Evolutionary conservation across 2,113 vertebrate genomes (phyloP).

Genomic region (Rhabdomys dilectus): DNA sequence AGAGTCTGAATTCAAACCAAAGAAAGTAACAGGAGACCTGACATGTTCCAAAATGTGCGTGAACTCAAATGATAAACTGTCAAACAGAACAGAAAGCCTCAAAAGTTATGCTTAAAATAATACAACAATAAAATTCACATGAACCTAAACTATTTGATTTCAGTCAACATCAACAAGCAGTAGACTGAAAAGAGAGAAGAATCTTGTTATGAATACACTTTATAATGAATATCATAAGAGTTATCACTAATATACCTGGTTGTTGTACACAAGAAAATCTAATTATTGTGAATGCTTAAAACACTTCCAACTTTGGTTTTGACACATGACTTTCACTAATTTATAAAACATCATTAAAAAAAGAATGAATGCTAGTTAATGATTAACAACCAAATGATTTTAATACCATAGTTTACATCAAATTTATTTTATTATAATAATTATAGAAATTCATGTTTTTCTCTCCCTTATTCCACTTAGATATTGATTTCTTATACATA

Average conservation of each 20-base stretch:
- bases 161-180: background rate
- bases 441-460: background rate
- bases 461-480: background rate
- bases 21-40: background rate
- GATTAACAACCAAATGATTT: background rate
- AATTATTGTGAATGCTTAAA: background rate
- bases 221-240: background rate
- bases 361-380: background rate
- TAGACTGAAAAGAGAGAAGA: background rate
- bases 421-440: background rate
- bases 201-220: background rate
- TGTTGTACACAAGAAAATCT: background rate
- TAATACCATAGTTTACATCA: background rate
- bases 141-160: background rate
- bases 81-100: background rate
- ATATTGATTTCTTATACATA: background rate
- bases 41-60: background rate
- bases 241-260: no score
- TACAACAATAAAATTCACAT: background rate
- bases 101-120: background rate
- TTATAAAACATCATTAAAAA: background rate
- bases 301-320: background rate
- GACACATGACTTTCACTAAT: background rate
- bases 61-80: background rate
- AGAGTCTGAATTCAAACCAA: background rate